Evolutionary conservation across 2,888 invertebrate species (phyloP), one percentile per base, ranked within the genome.

Genomic region (Acleris laterana): DNA sequence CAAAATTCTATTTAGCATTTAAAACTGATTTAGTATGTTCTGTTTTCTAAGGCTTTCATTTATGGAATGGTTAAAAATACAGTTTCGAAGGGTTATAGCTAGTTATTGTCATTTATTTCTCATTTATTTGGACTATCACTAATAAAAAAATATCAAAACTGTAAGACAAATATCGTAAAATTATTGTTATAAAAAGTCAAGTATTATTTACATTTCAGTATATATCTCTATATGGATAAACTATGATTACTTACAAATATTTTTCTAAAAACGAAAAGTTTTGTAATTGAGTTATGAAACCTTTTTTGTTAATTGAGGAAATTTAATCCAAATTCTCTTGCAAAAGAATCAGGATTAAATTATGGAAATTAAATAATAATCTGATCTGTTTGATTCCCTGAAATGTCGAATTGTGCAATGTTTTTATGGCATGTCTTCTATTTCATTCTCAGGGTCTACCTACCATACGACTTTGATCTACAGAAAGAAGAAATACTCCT

Each of bases 261-360:
- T 66, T 63, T 66, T 66, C 66, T 66, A 66, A 57, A 25, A 57
- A 66, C 51, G 66, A 66, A 66, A 66, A 62, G 51, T 57, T 66
- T 62, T 62, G 66, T 66, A 66, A 66, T 62, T 52, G 51, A 62
- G 38, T 57, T 62, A 42, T 22, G 13, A 42, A 20, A 42, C 20
- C 20, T 56, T 53, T 44, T 17, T 49, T 48, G 25, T n/a, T 1
- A 44, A 51, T 11, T 19, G 25, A 19, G 19, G 49, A 46, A 51
- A 57, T 52, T 62, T 66, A 66, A 57, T 66, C 65, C 22, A 48
- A 66, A 66, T 48, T 66, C 62, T 66, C 61, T 22, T 38, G 17
- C 20, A 13, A 50, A 51, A 65, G 65, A 65, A 65, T 56, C 61
- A 49, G 55, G 65, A 65, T 44, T 61, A 60, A 65, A 65, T 61